Percentiles rank a stretch among this genome's conserved stretches.
phyloP scores from a whole-genome alignment of 2,797 vertebrate genomes.

The Rhinoraja longicauda region DNA sequence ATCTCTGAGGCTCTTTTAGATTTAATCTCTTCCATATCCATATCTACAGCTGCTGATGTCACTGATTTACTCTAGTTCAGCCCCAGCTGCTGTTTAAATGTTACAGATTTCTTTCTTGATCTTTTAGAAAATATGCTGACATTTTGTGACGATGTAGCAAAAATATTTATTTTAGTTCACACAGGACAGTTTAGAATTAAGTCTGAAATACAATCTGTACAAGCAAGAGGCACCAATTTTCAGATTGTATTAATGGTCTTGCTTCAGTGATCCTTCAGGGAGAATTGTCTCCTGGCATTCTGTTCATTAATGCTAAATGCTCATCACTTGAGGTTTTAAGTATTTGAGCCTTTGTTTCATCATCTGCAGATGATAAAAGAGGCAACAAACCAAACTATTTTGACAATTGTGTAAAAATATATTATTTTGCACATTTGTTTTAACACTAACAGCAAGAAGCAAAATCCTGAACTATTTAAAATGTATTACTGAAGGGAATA shows the following conservation, averaged over 20 bases:
- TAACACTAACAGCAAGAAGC: background rate
- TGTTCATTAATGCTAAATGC: background rate
- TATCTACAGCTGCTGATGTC: background rate
- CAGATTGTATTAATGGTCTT: background rate
- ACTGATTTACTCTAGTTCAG: background rate
- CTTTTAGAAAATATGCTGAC: background rate
- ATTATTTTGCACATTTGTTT: slow-evolving; percentile 1
- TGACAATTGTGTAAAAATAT: slow-evolving; percentile 34
- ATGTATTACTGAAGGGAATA: background rate
- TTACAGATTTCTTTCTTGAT: background rate
- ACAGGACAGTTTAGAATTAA: background rate
- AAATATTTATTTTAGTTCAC: background rate
- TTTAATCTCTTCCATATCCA: background rate
- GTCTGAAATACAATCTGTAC: background rate
- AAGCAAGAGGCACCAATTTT: background rate
- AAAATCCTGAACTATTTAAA: slow-evolving; percentile 30
- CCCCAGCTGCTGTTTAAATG: background rate
- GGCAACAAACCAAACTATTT: slow-evolving; percentile 55
- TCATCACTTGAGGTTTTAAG: background rate
- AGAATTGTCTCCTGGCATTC: background rate
- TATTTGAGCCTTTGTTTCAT: background rate
- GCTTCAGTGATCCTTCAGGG: too few relatives aligned
- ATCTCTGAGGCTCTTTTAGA: background rate
- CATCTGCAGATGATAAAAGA: slow-evolving; percentile 54
- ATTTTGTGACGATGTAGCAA: background rate